phyloP scores from a whole-genome alignment of 2,113 vertebrate species.

The Thinocorus orbignyianus region DNA sequence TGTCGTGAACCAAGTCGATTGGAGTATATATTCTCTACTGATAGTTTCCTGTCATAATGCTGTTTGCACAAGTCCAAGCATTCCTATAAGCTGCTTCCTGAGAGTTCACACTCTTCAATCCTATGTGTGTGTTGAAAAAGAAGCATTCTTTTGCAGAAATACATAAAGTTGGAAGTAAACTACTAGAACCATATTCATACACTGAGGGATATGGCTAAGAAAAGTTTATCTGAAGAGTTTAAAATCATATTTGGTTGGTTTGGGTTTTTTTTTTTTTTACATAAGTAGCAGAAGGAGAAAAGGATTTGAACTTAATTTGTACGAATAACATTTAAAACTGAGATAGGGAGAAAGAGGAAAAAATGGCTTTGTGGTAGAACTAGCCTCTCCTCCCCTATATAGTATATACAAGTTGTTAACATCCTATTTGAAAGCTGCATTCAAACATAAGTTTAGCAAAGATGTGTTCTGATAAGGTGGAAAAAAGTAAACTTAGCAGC shows the following conservation, averaged over 20 bases:
- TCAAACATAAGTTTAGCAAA: not conserved
- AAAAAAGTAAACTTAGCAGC: not conserved
- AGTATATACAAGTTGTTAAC: not conserved
- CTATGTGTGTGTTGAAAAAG: not conserved
- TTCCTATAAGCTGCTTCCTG: not conserved
- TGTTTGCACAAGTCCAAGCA: not conserved
- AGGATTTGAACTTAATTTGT: not conserved
- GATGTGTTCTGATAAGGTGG: not conserved
- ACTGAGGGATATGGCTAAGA: not conserved
- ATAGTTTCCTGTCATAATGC: not conserved
- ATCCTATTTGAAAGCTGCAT: not conserved
- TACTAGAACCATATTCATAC: not conserved
- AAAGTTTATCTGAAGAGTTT: not conserved
- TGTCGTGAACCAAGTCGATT: not conserved
- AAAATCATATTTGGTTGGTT: not conserved
- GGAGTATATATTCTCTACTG: not conserved
- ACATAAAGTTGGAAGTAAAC: not conserved
- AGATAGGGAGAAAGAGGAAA: not conserved
- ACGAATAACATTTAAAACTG: not conserved
- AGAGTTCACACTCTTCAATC: not conserved
- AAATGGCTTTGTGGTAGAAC: not conserved
- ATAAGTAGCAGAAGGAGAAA: not conserved
- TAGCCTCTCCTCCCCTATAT: not conserved
- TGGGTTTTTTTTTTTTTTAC: not conserved
- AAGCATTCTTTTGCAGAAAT: not conserved